Evolutionary conservation across 2,797 vertebrate genomes (phyloP), one percentile per base, ranked within the genome.

Genomic region (Galaxias olidus): DNA sequence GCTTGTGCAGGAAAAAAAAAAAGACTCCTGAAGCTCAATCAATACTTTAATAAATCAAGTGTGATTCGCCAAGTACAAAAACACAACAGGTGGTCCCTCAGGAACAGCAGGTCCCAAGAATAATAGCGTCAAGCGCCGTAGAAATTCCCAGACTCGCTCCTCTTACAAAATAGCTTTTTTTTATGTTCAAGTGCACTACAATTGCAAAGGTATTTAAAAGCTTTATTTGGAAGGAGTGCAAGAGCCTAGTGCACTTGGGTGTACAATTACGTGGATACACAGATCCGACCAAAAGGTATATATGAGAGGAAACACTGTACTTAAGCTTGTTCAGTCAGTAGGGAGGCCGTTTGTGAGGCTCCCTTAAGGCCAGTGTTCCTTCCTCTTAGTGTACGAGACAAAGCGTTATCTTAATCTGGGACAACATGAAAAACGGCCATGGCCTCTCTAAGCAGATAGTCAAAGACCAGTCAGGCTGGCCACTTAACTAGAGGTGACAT

Each of bases 401-500:
- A 74, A 75, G 74, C 46, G 61, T 49, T 80, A 10, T 54, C 65
- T 78, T 82, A 77, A 83, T 79, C 79, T 54, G 66, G 75, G 65
- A 71, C 77, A 85, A 79, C 78, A 70, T 78, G 78, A 74, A 71
- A 74, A 72, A 56, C 54, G 73, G 77, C 67, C 61, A 59, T 63
- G 61, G 71, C 64, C 75, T 74, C 40, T 12, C 63, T 40, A 44
- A 59, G 52, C 68, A 61, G 43, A 60, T 41, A 74, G 65, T 81
- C 71, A 77, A 72, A 73, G 75, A 74, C 70, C 65, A 47, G 72
- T 69, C 50, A 63, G 71, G 51, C 54, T 0, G 11, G 43, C 49
- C 65, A 66, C 52, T 61, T 80, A 81, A 78, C 71, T 77, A 4
- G 71, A 84, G 76, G 63, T 77, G 81, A 81, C 80, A 73, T 72